phyloP scores from a whole-genome alignment of 2,113 vertebrate genomes.

The Bubo bubo region DNA sequence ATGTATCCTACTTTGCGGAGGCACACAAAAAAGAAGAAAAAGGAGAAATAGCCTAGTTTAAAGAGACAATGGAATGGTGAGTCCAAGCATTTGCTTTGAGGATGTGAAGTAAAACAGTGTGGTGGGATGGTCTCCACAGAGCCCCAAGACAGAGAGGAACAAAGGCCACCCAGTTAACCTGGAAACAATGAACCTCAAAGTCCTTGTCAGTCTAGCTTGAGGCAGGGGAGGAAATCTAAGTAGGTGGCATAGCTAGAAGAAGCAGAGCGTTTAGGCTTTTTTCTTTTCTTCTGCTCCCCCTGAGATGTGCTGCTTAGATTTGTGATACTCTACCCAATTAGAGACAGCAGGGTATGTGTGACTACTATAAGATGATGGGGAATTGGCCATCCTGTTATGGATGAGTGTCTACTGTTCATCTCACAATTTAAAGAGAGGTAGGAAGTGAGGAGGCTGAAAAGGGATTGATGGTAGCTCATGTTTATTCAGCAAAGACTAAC shows the following conservation, averaged over 20 bases:
- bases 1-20: background rate
- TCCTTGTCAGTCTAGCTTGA: conserved; percentile 29
- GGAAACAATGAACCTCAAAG: conserved; percentile 50
- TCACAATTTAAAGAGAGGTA: background rate
- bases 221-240: conserved; percentile 47
- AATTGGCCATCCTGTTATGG: background rate
- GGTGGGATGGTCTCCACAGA: conserved; percentile 19
- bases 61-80: conserved; percentile 35
- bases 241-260: conserved; percentile 50
- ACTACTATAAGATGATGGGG: background rate
- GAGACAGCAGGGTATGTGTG: background rate
- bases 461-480: background rate
- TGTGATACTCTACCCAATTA: background rate
- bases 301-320: background rate
- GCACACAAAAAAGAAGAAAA: background rate
- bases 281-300: background rate
- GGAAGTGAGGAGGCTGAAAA: background rate
- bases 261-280: background rate
- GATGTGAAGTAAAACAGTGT: conserved; percentile 43
- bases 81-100: conserved; percentile 41
- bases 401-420: background rate
- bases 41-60: background rate
- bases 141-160: conserved; percentile 21
- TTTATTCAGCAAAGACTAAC: background rate
- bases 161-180: conserved; percentile 66